phyloP scores from a whole-genome alignment of 2,113 vertebrate genomes.

The Oophaga pumilio region DNA sequence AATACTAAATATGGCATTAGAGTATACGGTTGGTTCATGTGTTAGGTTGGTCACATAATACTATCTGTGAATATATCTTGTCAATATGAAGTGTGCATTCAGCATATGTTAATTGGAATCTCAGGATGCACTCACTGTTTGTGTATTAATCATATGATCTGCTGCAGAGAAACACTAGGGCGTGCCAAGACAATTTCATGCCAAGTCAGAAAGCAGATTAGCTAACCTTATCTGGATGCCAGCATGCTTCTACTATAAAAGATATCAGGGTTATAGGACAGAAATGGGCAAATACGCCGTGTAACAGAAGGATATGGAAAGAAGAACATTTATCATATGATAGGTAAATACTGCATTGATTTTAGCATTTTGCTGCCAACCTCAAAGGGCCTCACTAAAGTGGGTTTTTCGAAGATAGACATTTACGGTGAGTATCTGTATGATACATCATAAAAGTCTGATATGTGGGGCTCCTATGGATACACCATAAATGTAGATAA shows the following conservation, averaged over 20 bases:
- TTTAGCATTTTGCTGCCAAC: too few relatives aligned
- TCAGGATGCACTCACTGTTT: background rate
- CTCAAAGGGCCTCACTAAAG: too few relatives aligned
- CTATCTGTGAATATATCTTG: background rate
- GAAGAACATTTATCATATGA: background rate
- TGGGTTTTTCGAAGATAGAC: too few relatives aligned
- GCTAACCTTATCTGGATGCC: slow-evolving; percentile 46
- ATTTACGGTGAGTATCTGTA: too few relatives aligned
- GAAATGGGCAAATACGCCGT: background rate
- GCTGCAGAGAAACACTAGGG: background rate
- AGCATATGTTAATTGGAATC: background rate
- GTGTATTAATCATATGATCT: slow-evolving; percentile 28
- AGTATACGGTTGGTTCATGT: background rate
- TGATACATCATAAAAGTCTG: too few relatives aligned
- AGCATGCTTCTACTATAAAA: background rate
- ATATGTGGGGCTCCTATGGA: too few relatives aligned
- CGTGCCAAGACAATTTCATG: slow-evolving; percentile 29
- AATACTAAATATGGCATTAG: too few relatives aligned
- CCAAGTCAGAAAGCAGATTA: slow-evolving; percentile 40
- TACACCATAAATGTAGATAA: too few relatives aligned
- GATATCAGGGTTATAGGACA: slow-evolving; percentile 3
- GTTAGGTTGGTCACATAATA: background rate
- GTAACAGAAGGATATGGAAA: background rate
- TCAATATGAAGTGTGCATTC: background rate
- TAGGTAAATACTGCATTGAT: too few relatives aligned